Evolutionary conservation across 2,888 invertebrate genomes (phyloP), one percentile per base, ranked within the genome.

Genomic region (Hybos culiciformis): DNA sequence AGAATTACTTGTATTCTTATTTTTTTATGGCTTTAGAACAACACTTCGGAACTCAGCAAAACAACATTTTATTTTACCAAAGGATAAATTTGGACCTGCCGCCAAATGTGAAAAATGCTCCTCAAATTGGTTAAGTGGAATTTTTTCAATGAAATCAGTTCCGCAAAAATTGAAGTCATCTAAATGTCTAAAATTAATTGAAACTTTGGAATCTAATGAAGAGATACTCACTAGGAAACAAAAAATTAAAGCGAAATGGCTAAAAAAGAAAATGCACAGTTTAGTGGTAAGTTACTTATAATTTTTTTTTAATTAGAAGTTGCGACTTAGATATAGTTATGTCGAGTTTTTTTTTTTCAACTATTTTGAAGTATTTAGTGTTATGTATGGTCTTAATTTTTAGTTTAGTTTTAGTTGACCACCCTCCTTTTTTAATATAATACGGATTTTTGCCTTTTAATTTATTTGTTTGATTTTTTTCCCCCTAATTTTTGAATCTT

Each of bases 101-200:
- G 14, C 23, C 20, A 48, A 47, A 42, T 51, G 51, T 21, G 38
- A 32, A 34, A 50, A 46, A 38, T 51, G 51, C 32, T 48, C 46
- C 17, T 24, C 45, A 1, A 32, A 20, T n/a, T 51, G 49, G 50
- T 20, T 37, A n/a, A 44, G 48, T 39, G 46, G 49, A 7, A 33
- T 43, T 21, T 47, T 42, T 37, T 34, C 19, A 12, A 14, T 48
- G 12, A 12, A 40, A 17, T 21, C 39, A 5, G 18, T 32, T n/a
- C 41, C 45, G 26, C 42, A 37, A 14, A 37, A 32, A 18, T 12
- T 43, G 7, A 40, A 31, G 9, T 23, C 29, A 5, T 8, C 18
- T 1, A 36, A 43, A 24, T 33, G 34, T 12, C 45, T 37, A 26
- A 39, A 37, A 20, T 26, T 46, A 6, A 34, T 45, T 24, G 33